Evolutionary conservation across 2,113 vertebrate genomes (phyloP), one percentile per base, ranked within the genome.

Genomic region (Agapornis roseicollis): DNA sequence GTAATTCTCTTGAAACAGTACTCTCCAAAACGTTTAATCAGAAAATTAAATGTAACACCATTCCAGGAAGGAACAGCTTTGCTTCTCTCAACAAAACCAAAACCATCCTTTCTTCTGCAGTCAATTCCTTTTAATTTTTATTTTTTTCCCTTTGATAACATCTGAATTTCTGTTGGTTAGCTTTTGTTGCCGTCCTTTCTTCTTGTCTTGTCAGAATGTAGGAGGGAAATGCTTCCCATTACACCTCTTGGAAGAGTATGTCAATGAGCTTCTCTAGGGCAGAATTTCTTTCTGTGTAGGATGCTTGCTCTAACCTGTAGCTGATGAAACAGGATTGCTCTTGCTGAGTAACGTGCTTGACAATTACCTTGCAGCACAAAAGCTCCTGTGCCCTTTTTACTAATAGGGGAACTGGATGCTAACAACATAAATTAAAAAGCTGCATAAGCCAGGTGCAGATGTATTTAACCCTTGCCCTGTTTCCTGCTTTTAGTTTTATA

Each of bases 1-100:
- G 42, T 49, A 73, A 41, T 82, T 92, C 31, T 65, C n/a, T 88
- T 94, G 93, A 88, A 91, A 85, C 16, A 58, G 29, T 60, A 39
- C 15, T 64, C 29, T 88, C 46, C 44, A 84, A 86, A 95, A 50
- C 31, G 11, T 63, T 81, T 70, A 66, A 52, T 73, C 42, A 80
- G 72, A 93, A 95, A 93, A 90, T 90, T 39, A 93, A 90, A 91
- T 55, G 55, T 55, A 88, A 35, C 35, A 61, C 8, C 10, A 73
- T 50, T 73, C 29, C 80, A 73, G 46, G 37, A 96, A 87, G 68
- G 13, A 85, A 80, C 3, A 28, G 60, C 24, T 80, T 85, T 41
- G 31, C 46, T 91, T 70, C 28, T 85, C 85, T 83, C 47, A 85
- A 72, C 27, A 80, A 66, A 85, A 83, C 37, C 13, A 35, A 80